Conservation (phyloP, 2,113 vertebrate genomes). For the Ornithorhynchus anatinus region DNA sequence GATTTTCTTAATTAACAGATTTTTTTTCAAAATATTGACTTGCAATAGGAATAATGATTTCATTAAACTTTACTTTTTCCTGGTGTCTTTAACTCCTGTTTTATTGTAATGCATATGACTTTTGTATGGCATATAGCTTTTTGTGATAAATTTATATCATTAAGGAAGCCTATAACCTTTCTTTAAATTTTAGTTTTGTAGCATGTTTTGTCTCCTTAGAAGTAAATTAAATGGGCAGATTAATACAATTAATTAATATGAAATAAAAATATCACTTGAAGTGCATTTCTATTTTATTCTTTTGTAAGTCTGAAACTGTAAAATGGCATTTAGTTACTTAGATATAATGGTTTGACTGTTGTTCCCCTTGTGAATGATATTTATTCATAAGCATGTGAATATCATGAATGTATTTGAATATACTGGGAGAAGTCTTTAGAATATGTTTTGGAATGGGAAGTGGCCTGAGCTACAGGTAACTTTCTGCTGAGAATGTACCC, state of each 20-base stretch:
- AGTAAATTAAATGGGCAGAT: slow-evolving; percentile 67
- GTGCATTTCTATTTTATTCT: slow-evolving; percentile 41
- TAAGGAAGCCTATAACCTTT: slow-evolving; percentile 15
- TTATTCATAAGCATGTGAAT: slow-evolving; percentile 13
- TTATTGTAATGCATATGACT: not conserved
- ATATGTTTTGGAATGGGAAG: not conserved
- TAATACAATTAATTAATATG: too few species aligned
- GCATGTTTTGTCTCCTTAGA: slow-evolving; percentile 56
- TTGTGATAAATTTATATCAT: slow-evolving; percentile 1
- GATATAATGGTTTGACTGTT: slow-evolving; percentile 16
- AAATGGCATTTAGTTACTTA: rapidly evolving
- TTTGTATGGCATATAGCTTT: too few species aligned
- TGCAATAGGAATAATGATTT: not conserved
- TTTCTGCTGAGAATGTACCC: too few species aligned
- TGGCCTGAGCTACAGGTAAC: not conserved
- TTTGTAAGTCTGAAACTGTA: slow-evolving; percentile 45
- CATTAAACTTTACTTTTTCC: not conserved
- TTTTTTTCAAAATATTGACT: not conserved
- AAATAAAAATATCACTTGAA: slow-evolving; percentile 44
- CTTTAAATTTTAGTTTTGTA: slow-evolving; percentile 39
- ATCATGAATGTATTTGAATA: not conserved
- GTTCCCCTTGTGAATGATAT: slow-evolving; percentile 8
- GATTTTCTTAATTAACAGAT: not conserved
- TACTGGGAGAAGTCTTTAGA: not conserved
- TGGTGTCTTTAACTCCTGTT: not conserved